These are phyloP conservation scores for Zaprionus africanus DNA, from an alignment of 1,140 invertebrate genomes.

Conservation along the genomic window DNA sequence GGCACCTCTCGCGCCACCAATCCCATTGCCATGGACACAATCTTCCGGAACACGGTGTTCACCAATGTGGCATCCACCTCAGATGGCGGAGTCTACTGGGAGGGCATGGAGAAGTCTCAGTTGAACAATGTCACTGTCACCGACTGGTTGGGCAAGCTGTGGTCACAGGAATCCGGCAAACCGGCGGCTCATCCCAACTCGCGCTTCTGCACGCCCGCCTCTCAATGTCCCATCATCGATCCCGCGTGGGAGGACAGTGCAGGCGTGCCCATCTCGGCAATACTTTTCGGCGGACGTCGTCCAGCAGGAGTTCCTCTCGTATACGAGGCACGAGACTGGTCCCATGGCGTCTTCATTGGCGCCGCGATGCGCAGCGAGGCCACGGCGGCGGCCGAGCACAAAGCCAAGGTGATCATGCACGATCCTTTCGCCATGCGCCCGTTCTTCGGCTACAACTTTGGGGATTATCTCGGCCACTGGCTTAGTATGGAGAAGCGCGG, in stretches of 20 bases:
- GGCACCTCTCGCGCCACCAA: constrained; percentile 95
- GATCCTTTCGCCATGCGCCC: constrained; percentile 98
- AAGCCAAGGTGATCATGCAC: constrained; percentile 95
- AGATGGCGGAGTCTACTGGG: constrained; percentile 96
- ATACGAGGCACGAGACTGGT: constrained; percentile 94
- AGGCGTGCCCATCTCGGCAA: constrained; percentile 95
- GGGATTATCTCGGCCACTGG: constrained; percentile 96
- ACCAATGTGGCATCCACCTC: constrained; percentile 96
- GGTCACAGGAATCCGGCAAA: constrained; percentile 87
- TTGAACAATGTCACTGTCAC: constrained; percentile 87
- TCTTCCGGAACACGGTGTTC: constrained; percentile 95
- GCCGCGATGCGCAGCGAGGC: constrained; percentile 95
- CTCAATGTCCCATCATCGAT: constrained; percentile 96
- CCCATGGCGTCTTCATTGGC: constrained; percentile 96
- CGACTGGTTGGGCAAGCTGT: constrained; percentile 90
- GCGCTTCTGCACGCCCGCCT: constrained; percentile 94
- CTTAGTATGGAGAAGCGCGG: constrained; percentile 89
- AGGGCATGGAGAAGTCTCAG: constrained; percentile 91
- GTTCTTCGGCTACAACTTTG: constrained; percentile 98
- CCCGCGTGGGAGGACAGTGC: constrained; percentile 90
- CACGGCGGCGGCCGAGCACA: constrained; percentile 97
- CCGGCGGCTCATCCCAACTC: constrained; percentile 95
- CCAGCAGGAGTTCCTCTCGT: constrained; percentile 95
- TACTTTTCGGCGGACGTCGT: constrained; percentile 96
- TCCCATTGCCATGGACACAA: constrained; percentile 96